Conservation (phyloP, 2,113 vertebrate species). For the Dicrurus megarhynchus region DNA sequence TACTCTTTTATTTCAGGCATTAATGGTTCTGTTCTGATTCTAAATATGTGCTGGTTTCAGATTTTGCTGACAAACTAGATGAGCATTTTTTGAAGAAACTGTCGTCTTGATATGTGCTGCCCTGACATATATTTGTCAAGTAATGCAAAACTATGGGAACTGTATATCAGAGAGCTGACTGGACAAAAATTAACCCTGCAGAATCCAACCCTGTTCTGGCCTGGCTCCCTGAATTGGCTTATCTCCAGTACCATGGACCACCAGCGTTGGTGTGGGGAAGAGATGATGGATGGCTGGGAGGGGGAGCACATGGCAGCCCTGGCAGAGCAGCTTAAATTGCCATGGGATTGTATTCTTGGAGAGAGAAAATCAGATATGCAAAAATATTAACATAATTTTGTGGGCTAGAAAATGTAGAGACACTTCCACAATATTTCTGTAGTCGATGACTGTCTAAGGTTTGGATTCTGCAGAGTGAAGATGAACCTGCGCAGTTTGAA, state of each 20-base stretch:
- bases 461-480: neutral
- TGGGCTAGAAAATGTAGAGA: neutral
- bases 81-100: neutral
- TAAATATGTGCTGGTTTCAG: neutral
- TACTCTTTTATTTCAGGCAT: neutral
- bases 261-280: rapidly evolving
- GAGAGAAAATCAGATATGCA: neutral
- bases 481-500: neutral
- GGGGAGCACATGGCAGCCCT: neutral
- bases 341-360: neutral
- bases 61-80: neutral
- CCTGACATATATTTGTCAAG: neutral
- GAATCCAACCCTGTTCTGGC: neutral
- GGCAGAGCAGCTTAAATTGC: neutral
- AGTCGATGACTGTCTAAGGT: neutral
- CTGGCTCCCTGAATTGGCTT: neutral
- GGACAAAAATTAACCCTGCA: neutral
- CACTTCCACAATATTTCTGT: neutral
- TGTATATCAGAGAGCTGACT: neutral
- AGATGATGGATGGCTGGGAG: neutral
- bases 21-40: neutral
- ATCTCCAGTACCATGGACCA: neutral
- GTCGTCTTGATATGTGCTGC: neutral
- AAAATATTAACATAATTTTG: neutral
- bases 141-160: neutral